These are phyloP conservation scores for Epinotia brunnichana DNA, from an alignment of 2,888 invertebrate genomes.

Conservation along the genomic window DNA sequence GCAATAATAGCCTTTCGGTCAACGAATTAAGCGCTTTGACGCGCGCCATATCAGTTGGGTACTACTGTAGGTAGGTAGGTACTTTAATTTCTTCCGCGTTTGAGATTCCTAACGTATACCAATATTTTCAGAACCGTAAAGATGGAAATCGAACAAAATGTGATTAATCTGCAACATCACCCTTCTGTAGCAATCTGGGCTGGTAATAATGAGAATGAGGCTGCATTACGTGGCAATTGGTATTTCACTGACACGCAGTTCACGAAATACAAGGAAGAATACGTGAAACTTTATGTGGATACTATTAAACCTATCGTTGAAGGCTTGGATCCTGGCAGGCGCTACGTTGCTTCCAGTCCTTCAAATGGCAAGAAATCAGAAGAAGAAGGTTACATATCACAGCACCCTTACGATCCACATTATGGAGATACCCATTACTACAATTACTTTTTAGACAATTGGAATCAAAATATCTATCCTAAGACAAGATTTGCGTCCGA, in stretches of 20 bases:
- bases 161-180: conserved; percentile 92
- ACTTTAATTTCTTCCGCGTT: not conserved
- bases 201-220: conserved; percentile 99
- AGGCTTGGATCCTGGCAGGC: conserved; percentile 84
- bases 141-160: conserved; percentile 91
- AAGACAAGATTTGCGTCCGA: conserved; percentile 96
- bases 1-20: too few species aligned
- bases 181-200: conserved; percentile 95
- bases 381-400: conserved; percentile 89
- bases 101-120: not conserved
- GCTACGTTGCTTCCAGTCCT: conserved; percentile 95
- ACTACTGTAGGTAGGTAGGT: too few species aligned
- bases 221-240: conserved; percentile 93
- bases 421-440: conserved; percentile 98
- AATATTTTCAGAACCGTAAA: conserved; percentile 85
- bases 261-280: conserved; percentile 87
- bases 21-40: too few species aligned
- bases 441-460: conserved; percentile 91
- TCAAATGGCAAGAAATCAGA: conserved; percentile 91
- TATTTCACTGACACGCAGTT: conserved; percentile 83
- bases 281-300: conserved; percentile 91
- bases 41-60: too few species aligned
- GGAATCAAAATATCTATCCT: conserved; percentile 90
- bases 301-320: conserved; percentile 87
- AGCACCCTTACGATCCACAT: conserved; percentile 89